These are phyloP conservation scores for Andrena haemorrhoa DNA, from an alignment of 2,888 invertebrate species.

Conservation along the genomic window DNA sequence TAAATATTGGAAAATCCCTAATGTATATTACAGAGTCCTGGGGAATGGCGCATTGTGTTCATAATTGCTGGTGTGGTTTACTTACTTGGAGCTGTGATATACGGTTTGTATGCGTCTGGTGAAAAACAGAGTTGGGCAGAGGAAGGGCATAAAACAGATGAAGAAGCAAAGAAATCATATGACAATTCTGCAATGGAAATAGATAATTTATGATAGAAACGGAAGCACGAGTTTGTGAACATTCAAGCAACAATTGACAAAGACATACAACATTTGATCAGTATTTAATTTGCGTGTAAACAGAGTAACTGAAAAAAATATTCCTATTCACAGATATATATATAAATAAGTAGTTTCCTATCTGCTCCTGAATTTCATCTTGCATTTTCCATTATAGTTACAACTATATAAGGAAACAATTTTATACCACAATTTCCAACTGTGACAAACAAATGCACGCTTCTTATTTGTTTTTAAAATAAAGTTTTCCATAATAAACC, in stretches of 20 bases:
- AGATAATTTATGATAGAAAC: slow-evolving; percentile 68
- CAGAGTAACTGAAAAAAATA: not conserved
- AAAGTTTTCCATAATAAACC: not conserved
- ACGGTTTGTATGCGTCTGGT: slow-evolving; percentile 92
- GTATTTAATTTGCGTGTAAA: not conserved
- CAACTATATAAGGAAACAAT: not conserved
- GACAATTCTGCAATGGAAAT: slow-evolving; percentile 80
- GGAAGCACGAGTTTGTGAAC: not conserved
- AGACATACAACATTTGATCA: not conserved
- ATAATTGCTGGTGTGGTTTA: slow-evolving; percentile 94
- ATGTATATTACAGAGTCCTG: slow-evolving; percentile 86
- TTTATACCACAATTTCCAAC: not conserved
- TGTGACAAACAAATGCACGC: not conserved
- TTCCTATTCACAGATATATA: not conserved
- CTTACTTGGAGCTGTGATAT: slow-evolving; percentile 93
- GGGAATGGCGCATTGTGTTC: slow-evolving; percentile 95
- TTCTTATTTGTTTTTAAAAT: not conserved
- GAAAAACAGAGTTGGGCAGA: slow-evolving; percentile 93
- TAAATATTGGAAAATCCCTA: not conserved
- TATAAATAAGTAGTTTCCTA: not conserved
- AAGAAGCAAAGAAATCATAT: slow-evolving; percentile 60
- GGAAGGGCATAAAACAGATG: slow-evolving; percentile 75
- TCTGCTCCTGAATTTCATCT: not conserved
- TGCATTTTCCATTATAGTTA: slow-evolving; percentile 4
- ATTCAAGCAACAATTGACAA: slow-evolving; percentile 1